These are phyloP conservation scores for Enteromius anoplus DNA, from an alignment of 2,797 vertebrate genomes.

Conservation along the genomic window DNA sequence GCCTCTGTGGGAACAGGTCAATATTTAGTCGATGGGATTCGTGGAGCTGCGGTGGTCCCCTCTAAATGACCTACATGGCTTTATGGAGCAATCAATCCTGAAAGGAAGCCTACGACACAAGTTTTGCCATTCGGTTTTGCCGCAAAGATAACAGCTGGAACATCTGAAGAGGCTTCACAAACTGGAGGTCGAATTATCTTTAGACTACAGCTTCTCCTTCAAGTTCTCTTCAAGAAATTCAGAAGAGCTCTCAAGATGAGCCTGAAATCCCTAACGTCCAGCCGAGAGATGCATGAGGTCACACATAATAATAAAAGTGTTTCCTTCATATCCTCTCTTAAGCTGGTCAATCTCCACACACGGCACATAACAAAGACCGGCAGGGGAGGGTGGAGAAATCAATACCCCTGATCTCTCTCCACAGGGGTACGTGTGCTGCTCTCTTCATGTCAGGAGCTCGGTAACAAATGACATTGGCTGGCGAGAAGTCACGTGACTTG, in stretches of 20 bases:
- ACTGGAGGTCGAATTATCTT: background rate
- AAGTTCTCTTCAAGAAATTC: slow-evolving; percentile 8
- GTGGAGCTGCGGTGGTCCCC: slow-evolving; percentile 57
- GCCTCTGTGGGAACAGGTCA: slow-evolving; percentile 59
- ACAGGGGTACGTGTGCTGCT: slow-evolving; percentile 6
- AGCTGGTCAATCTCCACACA: slow-evolving; percentile 44
- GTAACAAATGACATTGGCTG: background rate
- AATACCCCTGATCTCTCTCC: slow-evolving; percentile 35
- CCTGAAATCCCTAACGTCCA: slow-evolving; percentile 42
- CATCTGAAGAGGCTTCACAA: background rate
- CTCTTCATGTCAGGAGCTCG: slow-evolving; percentile 3
- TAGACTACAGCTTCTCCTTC: background rate
- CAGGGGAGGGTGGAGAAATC: slow-evolving; percentile 30
- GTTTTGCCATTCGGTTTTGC: background rate
- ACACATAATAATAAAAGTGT: slow-evolving; percentile 56
- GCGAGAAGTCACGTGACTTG: background rate
- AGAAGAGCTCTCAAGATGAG: slow-evolving; percentile 4
- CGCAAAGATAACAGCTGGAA: background rate
- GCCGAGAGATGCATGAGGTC: slow-evolving; percentile 22
- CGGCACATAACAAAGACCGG: slow-evolving; percentile 42
- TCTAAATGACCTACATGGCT: slow-evolving; percentile 61
- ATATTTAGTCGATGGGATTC: slow-evolving; percentile 61
- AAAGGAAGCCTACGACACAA: slow-evolving; percentile 31
- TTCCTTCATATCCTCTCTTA: slow-evolving; percentile 58
- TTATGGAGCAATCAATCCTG: slow-evolving; percentile 63